A percentile compares a stretch with the other conserved stretches of the same genome.
Conservation (phyloP, 2,113 vertebrate genomes). For the Brachyistius frenatus region DNA sequence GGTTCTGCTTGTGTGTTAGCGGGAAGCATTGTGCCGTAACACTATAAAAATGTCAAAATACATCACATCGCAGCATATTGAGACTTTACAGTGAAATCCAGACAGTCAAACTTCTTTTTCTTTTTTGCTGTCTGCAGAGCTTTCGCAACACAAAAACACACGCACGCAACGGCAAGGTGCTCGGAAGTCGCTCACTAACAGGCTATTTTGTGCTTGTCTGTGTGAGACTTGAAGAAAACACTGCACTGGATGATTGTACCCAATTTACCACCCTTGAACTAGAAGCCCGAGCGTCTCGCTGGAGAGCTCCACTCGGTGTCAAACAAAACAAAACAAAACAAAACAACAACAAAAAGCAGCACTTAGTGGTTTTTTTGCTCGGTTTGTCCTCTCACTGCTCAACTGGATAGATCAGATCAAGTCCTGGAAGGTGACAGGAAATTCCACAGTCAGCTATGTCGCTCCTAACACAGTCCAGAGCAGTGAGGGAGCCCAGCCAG, state of each 20-base stretch:
- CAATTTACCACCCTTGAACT: slow-evolving; percentile 41
- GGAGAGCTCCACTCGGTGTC: slow-evolving; percentile 53
- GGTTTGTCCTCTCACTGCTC: slow-evolving; percentile 52
- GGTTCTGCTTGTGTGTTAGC: slow-evolving; percentile 13
- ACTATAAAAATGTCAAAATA: not conserved
- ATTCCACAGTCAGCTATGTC: slow-evolving; percentile 68
- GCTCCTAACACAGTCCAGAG: slow-evolving; percentile 69
- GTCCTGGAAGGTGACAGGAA: slow-evolving; percentile 69
- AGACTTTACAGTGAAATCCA: slow-evolving; percentile 22
- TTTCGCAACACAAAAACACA: slow-evolving; percentile 4
- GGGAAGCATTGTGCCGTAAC: not conserved
- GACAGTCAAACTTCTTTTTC: slow-evolving; percentile 22
- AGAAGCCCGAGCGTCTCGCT: slow-evolving; percentile 49
- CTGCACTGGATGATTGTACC: slow-evolving; percentile 17
- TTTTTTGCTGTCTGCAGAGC: slow-evolving; percentile 30
- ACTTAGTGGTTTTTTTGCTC: slow-evolving; percentile 83
- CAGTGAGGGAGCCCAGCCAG: slow-evolving; percentile 42
- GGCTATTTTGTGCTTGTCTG: not conserved
- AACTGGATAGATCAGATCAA: slow-evolving; percentile 51
- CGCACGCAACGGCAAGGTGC: not conserved
- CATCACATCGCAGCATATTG: slow-evolving; percentile 14
- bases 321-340: not conserved
- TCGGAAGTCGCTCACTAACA: not conserved
- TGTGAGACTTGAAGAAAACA: not conserved
- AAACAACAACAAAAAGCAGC: slow-evolving; percentile 65